Evolutionary conservation across 2,113 vertebrate genomes (phyloP).

Genomic region (Hydrochoerus hydrochaeris): DNA sequence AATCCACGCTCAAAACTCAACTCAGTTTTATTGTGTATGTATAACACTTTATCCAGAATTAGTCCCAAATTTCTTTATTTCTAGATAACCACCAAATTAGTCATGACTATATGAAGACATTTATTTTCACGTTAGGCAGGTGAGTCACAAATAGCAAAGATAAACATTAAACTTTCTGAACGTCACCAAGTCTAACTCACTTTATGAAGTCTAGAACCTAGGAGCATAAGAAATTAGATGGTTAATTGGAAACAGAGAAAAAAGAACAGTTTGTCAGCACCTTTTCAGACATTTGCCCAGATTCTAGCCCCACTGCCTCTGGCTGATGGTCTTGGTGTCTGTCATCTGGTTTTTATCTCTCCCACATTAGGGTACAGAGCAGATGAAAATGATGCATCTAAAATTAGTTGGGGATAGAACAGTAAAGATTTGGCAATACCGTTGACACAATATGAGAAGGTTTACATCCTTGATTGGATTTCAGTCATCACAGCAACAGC

Average conservation of each 20-base stretch:
- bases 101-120: neutral
- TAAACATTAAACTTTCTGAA: slow-evolving; percentile 20
- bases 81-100: neutral
- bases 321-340: slow-evolving; percentile 71
- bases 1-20: slow-evolving; percentile 20
- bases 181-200: slow-evolving; percentile 11
- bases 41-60: neutral
- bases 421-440: slow-evolving; percentile 76
- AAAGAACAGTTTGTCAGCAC: slow-evolving; percentile 62
- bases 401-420: slow-evolving; percentile 74
- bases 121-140: neutral
- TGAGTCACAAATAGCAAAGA: neutral
- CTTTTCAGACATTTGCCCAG: slow-evolving; percentile 74
- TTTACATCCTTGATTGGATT: slow-evolving; percentile 83
- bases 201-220: slow-evolving; percentile 46
- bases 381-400: slow-evolving; percentile 82
- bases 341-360: slow-evolving; percentile 83
- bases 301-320: slow-evolving; percentile 60
- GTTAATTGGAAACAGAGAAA: slow-evolving; percentile 63
- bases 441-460: slow-evolving; percentile 76
- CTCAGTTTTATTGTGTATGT: neutral
- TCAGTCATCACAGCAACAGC: slow-evolving; percentile 77
- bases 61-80: neutral
- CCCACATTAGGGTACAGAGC: slow-evolving; percentile 72
- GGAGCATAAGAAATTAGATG: slow-evolving; percentile 57